These are phyloP conservation scores for Otus sunia DNA, from an alignment of 2,113 vertebrate species.

Conservation along the genomic window DNA sequence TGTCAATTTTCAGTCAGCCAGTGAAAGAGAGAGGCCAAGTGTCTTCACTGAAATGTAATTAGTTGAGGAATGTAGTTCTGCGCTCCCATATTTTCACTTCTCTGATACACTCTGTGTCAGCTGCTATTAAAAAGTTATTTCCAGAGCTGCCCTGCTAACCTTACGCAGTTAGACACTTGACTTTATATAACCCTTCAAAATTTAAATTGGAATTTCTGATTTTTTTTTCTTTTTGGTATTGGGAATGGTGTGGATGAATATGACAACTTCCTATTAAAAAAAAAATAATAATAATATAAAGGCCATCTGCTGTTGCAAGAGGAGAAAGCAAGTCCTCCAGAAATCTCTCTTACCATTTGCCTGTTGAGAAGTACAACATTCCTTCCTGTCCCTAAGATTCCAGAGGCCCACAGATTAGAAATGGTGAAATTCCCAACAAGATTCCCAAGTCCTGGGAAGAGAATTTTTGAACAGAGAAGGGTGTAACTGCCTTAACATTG, in stretches of 20 bases:
- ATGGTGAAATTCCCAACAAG: background rate
- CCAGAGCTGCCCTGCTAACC: background rate
- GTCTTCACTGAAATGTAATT: background rate
- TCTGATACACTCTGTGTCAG: accelerated
- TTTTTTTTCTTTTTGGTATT: background rate
- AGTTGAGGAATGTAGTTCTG: background rate
- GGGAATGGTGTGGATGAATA: background rate
- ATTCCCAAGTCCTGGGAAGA: background rate
- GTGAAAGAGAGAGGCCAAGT: background rate
- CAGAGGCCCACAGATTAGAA: background rate
- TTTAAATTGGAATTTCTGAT: background rate
- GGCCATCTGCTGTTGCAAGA: background rate
- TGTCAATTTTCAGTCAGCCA: background rate
- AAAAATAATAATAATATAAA: background rate
- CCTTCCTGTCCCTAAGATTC: background rate
- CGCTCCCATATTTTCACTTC: background rate
- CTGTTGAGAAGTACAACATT: background rate
- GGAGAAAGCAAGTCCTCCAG: background rate
- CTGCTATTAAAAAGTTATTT: background rate
- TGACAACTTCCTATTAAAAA: background rate
- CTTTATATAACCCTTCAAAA: background rate
- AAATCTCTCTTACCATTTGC: background rate
- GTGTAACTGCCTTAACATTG: background rate
- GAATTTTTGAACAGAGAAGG: background rate
- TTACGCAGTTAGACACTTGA: background rate